phyloP scores from a whole-genome alignment of 2,797 vertebrate genomes.

The Cheirogaleus major region DNA sequence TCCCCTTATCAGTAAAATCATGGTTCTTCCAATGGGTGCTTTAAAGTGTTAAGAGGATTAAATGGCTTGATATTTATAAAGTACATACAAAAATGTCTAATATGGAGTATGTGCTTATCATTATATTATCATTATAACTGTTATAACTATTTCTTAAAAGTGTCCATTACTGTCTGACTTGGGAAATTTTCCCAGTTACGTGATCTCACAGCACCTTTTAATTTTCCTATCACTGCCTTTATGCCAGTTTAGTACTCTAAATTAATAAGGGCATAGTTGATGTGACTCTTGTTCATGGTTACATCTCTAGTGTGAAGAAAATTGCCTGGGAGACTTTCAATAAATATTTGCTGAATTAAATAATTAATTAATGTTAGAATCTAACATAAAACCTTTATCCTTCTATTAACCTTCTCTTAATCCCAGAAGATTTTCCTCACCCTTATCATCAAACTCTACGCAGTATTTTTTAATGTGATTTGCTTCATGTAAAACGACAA shows the following conservation, averaged over 20 bases:
- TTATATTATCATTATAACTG: neutral
- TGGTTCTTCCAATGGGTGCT: neutral
- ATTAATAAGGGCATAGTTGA: neutral
- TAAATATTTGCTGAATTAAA: conserved; percentile 21
- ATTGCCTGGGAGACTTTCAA: neutral
- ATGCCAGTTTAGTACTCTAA: neutral
- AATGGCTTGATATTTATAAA: neutral
- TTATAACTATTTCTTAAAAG: neutral
- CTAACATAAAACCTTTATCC: neutral
- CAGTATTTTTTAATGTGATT: neutral
- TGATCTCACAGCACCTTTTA: neutral
- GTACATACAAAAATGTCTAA: neutral
- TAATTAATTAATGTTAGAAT: neutral
- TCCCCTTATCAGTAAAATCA: neutral
- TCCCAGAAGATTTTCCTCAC: neutral
- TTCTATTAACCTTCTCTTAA: neutral
- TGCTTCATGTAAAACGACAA: neutral
- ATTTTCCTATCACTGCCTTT: neutral
- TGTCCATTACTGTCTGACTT: neutral
- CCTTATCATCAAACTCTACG: neutral
- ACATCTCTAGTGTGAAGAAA: neutral
- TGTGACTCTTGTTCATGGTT: neutral
- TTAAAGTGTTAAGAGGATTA: neutral
- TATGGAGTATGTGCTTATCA: neutral
- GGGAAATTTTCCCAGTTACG: neutral